Evolutionary conservation across 1,140 invertebrate species (phyloP), one percentile per base, ranked within the genome.

Genomic region (Drosophila persimilis): DNA sequence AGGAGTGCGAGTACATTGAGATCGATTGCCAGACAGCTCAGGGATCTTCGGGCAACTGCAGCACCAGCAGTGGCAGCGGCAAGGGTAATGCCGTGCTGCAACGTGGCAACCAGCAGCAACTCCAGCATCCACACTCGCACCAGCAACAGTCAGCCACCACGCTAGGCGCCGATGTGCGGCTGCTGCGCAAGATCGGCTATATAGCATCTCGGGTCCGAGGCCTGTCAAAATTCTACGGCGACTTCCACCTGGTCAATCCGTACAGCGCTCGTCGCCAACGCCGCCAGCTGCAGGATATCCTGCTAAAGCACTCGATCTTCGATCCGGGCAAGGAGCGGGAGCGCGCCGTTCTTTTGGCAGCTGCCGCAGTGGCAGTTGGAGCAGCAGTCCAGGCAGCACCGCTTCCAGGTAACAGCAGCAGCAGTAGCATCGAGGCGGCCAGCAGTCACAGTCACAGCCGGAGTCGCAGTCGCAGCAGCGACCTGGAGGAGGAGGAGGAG

Each of bases 121-220:
- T 46, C 39, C 65, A 70, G 46, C 57, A 56, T 13, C 62, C 29
- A 5, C 51, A 15, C 47, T 61, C 9, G 39, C 17, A 44, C 39
- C 60, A 54, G 46, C 74, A 74, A 51, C 29, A 39, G 31, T 17
- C 46, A 56, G 45, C 48, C 29, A 56, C 73, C 47, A 64, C 76
- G 35, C 24, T 77, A 55, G 80, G 71, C 59, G 70, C 84, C 52
- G 90, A 91, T 86, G 90, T 90, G 13, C 80, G 86, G 26, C 43
- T 91, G 46, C 53, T 91, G 52, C 80, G 80, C 4, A 86, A 90
- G 43, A 90, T 91, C 47, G 90, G 90, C 54, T 91, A 90, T 22
- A 91, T 91, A 62, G 90, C 90, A 9, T 91, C 90, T 6, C 58
- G 89, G 0, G 85, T 91, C 15, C 90, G 90, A 13, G 79, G 80